Evolutionary conservation across 2,888 invertebrate species (phyloP).

Genomic region (Poecilus cupreus): DNA sequence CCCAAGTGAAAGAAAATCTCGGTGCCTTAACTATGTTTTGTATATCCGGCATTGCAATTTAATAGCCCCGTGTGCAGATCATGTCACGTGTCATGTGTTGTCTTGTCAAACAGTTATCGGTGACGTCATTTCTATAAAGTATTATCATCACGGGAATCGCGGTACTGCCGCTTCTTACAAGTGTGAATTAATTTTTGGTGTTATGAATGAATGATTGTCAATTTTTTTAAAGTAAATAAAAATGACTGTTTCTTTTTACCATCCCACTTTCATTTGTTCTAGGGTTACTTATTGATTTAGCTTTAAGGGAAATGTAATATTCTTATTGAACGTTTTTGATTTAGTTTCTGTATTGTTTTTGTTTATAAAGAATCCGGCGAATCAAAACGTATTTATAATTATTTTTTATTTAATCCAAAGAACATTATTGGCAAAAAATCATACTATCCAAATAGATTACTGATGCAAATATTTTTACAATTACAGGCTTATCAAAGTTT

Average conservation of each 20-base stretch:
- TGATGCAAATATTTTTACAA: no score
- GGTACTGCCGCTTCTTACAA: slow-evolving; percentile 27
- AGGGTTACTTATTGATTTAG: background rate
- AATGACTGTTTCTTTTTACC: slow-evolving; percentile 62
- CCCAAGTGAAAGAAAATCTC: slow-evolving; percentile 50
- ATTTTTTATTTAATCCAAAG: no score
- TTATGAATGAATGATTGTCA: slow-evolving; percentile 72
- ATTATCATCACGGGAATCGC: slow-evolving; percentile 50
- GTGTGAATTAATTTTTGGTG: slow-evolving; percentile 58
- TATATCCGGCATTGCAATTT: slow-evolving; percentile 57
- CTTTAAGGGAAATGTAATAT: background rate
- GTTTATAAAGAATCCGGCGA: no score
- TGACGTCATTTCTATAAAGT: slow-evolving; percentile 42
- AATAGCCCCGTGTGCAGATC: no score
- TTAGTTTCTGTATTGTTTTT: no score
- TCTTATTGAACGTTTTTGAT: background rate
- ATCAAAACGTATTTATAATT: no score
- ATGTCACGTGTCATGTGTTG: slow-evolving; percentile 6
- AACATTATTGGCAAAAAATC: no score
- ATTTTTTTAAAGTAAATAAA: slow-evolving; percentile 73
- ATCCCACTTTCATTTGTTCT: background rate
- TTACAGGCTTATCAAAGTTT: no score
- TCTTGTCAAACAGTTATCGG: slow-evolving; percentile 5
- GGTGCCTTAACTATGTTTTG: slow-evolving; percentile 59
- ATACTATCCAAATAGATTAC: no score